A percentile compares a stretch with the other conserved stretches of the same genome.
Evolutionary conservation across 2,888 invertebrate species (phyloP).

Genomic region (Drosophila gaucha): DNA sequence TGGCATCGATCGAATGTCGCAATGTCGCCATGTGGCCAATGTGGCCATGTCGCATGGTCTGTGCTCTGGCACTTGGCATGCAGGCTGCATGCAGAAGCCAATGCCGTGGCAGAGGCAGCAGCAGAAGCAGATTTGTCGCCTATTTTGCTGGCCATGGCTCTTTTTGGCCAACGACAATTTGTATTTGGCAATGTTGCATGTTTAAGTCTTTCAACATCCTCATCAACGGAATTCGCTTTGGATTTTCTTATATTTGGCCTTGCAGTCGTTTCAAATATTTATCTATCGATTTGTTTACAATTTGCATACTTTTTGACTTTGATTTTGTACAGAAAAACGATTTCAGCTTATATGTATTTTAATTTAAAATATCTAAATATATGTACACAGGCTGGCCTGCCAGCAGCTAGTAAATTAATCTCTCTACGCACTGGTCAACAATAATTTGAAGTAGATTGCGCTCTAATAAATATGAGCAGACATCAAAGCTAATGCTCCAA

Average conservation of each 20-base stretch:
- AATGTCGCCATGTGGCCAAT: constrained; percentile 49
- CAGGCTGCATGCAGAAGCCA: constrained; percentile 31
- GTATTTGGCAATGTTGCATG: constrained; percentile 72
- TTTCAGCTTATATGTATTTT: background rate
- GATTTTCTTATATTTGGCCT: constrained; percentile 40
- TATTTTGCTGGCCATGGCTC: constrained; percentile 60
- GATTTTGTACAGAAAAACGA: background rate
- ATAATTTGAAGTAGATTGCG: constrained; percentile 75
- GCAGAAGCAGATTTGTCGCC: constrained; percentile 70
- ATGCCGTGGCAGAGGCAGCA: background rate
- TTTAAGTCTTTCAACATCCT: constrained; percentile 68
- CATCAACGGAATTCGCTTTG: constrained; percentile 46
- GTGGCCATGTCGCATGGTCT: constrained; percentile 4
- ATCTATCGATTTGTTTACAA: constrained; percentile 27
- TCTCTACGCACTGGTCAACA: constrained; percentile 31
- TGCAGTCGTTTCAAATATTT: constrained; percentile 17
- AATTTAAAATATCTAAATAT: too few relatives aligned
- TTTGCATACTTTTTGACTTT: constrained; percentile 26
- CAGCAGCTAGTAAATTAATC: constrained; percentile 32
- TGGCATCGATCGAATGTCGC: constrained; percentile 76
- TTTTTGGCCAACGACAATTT: constrained; percentile 70
- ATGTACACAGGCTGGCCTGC: background rate
- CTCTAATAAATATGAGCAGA: constrained; percentile 81
- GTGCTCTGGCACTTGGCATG: constrained; percentile 53
- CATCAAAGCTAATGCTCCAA: constrained; percentile 83